Percentiles rank a stretch among this genome's conserved stretches.
Evolutionary conservation across 2,113 vertebrate species (phyloP).

Genomic region (Mola mola): DNA sequence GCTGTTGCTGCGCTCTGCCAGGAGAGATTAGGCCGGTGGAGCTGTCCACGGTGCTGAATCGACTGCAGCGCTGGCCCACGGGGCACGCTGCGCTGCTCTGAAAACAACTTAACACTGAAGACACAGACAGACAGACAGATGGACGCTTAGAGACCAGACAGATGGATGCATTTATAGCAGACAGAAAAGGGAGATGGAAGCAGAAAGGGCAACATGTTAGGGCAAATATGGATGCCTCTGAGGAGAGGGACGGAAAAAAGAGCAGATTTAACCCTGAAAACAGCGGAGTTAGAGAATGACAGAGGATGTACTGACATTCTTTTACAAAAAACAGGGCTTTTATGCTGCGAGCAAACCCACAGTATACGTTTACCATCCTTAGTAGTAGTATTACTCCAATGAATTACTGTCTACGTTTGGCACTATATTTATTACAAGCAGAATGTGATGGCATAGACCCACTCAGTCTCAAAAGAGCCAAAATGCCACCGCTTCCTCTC

Average conservation of each 20-base stretch:
- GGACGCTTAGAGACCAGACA: conserved; percentile 16
- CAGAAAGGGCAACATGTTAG: conserved; percentile 9
- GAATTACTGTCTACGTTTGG: too few species aligned
- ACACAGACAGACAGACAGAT: conserved; percentile 28
- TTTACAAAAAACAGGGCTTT: too few species aligned
- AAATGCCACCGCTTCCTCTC: not conserved
- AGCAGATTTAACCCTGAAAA: too few species aligned
- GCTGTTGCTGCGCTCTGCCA: conserved; percentile 17
- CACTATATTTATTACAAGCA: too few species aligned
- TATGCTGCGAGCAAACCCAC: too few species aligned
- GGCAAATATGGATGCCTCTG: not conserved
- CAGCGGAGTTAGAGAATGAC: too few species aligned
- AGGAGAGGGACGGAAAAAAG: not conserved
- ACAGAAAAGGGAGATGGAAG: not conserved
- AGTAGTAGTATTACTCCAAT: too few species aligned
- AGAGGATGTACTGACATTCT: too few species aligned
- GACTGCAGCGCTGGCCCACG: conserved; percentile 8
- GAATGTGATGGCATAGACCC: too few species aligned
- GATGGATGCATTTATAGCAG: not conserved
- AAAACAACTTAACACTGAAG: conserved; percentile 9
- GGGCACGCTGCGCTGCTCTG: not conserved
- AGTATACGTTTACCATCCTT: too few species aligned
- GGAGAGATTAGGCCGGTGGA: conserved; percentile 47
- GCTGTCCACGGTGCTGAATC: conserved; percentile 75
- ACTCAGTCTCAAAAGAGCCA: not conserved